phyloP scores from a whole-genome alignment of 2,888 invertebrate genomes.

The Camponotus fellah region DNA sequence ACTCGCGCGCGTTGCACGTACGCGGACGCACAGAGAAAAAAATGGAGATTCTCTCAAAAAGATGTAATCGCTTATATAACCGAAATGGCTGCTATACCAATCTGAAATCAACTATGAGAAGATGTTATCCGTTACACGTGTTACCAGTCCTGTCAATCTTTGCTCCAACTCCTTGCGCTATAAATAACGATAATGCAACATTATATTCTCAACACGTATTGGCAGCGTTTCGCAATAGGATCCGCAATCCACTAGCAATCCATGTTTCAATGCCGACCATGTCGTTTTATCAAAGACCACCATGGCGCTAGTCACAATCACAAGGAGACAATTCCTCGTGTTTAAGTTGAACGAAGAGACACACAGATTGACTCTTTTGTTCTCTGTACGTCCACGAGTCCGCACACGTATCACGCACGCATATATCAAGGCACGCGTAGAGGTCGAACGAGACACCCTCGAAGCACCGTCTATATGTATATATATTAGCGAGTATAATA shows the following conservation, averaged over 20 bases:
- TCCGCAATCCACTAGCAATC: constrained; percentile 22
- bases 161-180: neutral
- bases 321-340: constrained; percentile 19
- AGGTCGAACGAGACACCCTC: constrained; percentile 75
- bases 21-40: constrained; percentile 73
- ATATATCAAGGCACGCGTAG: constrained; percentile 70
- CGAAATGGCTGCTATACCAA: neutral
- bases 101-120: neutral
- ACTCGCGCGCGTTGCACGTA: constrained; percentile 68
- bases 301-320: constrained; percentile 23
- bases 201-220: neutral
- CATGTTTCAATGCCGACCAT: constrained; percentile 28
- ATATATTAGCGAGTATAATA: constrained; percentile 69
- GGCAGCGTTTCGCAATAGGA: constrained; percentile 21
- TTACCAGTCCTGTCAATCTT: neutral
- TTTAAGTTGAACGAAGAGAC: constrained; percentile 37
- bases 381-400: constrained; percentile 69
- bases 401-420: constrained; percentile 55
- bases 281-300: constrained; percentile 29
- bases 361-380: constrained; percentile 50
- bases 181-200: constrained; percentile 26
- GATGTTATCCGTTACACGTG: neutral
- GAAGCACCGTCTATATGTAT: constrained; percentile 70
- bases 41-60: neutral
- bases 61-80: neutral